phyloP scores from a whole-genome alignment of 2,113 vertebrate species.

The Strigops habroptila region DNA sequence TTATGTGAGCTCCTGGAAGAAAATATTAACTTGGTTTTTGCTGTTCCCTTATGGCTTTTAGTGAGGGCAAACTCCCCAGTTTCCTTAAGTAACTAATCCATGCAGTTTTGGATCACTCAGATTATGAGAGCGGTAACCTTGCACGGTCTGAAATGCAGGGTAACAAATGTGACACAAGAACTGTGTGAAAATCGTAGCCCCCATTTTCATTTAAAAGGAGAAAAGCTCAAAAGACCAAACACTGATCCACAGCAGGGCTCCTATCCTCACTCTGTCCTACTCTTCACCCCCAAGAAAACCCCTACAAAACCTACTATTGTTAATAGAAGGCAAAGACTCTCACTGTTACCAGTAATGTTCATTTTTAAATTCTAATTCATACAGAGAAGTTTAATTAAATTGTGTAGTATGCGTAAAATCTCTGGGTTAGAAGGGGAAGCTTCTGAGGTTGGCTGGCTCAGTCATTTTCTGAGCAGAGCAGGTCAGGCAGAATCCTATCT shows the following conservation, averaged over 20 bases:
- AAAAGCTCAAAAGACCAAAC: background rate
- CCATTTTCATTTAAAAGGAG: background rate
- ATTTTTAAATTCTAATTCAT: background rate
- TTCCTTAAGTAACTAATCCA: background rate
- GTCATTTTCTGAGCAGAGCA: background rate
- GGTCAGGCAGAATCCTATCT: background rate
- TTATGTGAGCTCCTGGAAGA: background rate
- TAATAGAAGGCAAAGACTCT: background rate
- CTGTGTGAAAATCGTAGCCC: background rate
- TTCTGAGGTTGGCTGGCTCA: background rate
- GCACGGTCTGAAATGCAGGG: background rate
- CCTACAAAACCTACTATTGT: background rate
- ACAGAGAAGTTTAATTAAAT: background rate
- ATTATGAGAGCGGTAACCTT: background rate
- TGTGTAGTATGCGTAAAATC: background rate
- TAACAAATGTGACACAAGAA: background rate
- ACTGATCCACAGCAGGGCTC: background rate
- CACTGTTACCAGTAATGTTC: background rate
- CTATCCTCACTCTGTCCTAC: background rate
- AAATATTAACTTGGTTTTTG: background rate
- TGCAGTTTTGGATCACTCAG: background rate
- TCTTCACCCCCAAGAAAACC: background rate
- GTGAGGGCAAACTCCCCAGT: accelerated
- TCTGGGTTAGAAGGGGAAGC: background rate
- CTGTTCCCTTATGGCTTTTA: background rate